Conservation (phyloP, 2,113 vertebrate species). For the Monopterus albus region DNA sequence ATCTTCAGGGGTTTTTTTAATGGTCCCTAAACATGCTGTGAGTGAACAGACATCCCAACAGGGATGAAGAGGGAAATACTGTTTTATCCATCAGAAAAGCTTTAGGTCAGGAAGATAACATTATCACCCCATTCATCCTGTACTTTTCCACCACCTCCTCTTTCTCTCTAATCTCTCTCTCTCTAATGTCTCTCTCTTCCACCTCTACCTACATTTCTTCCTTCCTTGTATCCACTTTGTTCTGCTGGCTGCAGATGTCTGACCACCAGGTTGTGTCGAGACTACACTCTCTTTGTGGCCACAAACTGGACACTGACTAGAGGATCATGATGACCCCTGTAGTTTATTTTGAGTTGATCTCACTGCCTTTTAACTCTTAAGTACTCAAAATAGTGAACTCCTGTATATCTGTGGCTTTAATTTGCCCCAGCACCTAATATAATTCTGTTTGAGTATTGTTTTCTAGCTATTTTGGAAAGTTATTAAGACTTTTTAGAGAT, state of each 20-base stretch:
- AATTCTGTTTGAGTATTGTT: too few relatives aligned
- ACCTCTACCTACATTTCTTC: neutral
- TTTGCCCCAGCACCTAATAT: too few relatives aligned
- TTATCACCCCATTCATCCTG: conserved; percentile 38
- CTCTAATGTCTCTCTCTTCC: conserved; percentile 16
- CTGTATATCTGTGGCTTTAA: too few relatives aligned
- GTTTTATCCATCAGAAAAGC: conserved; percentile 37
- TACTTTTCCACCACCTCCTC: neutral
- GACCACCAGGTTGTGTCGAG: neutral
- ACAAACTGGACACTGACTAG: neutral
- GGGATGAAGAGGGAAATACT: conserved; percentile 10
- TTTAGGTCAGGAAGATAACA: conserved; percentile 21
- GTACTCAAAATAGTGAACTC: too few relatives aligned
- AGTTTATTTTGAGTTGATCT: too few relatives aligned
- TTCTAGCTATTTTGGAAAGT: too few relatives aligned
- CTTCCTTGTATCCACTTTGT: neutral
- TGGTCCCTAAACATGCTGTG: neutral
- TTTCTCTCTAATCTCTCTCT: conserved; percentile 28
- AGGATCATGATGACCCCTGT: too few relatives aligned
- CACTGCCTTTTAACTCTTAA: too few relatives aligned
- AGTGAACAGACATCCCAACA: conserved; percentile 5
- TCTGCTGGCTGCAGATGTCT: neutral
- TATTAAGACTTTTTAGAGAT: too few relatives aligned
- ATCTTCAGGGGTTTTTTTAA: neutral
- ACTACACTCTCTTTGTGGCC: neutral